Evolutionary conservation across 2,797 vertebrate species (phyloP), one percentile per base, ranked within the genome.

Genomic region (Siniperca obscura): DNA sequence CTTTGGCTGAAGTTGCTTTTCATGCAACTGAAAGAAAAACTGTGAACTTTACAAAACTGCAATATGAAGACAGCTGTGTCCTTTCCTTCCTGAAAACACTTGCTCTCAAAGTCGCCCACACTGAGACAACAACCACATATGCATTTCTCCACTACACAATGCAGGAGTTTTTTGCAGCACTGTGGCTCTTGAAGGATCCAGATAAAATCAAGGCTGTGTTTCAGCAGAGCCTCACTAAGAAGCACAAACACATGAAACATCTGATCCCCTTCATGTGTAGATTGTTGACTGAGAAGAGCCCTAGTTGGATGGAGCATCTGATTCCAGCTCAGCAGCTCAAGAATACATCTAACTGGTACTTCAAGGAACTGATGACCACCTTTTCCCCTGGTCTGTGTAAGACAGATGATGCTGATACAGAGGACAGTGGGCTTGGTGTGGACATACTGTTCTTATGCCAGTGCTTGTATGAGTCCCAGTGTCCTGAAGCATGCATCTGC

Each of bases 131-230:
- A 34, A 52, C 62, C 17, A 4, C 4, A 1, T 42, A 38, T 38
- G 48, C 85, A 5, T 94, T 94, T 74, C 86, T 87, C 55, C 92
- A 94, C 68, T 91, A 93, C 90, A 90, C 89, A 7, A 67, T 93
- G 76, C 93, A 94, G 84, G 91, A 94, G 69, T 93, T 93, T 7
- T 93, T 92, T 84, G 86, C 89, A 59, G 90, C 90, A n/a, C 48
- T 94, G 30, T 93, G 89, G 89, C 84, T 94, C 46, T 34, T 92
- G 55, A 80, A 68, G 78, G 83, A 85, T 70, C 80, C 87, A 46
- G 68, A 70, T 19, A 11, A 86, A 42, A 80, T 91, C 71, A 80
- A 67, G 17, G 64, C 36, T 2, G 62, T 90, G 34, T 44, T 94
- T 3, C 82, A 86, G 25, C 72, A 86, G 13, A 79, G 90, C 25